These are phyloP conservation scores for Watsonalla binaria DNA, from an alignment of 2,888 invertebrate species.

Conservation along the genomic window DNA sequence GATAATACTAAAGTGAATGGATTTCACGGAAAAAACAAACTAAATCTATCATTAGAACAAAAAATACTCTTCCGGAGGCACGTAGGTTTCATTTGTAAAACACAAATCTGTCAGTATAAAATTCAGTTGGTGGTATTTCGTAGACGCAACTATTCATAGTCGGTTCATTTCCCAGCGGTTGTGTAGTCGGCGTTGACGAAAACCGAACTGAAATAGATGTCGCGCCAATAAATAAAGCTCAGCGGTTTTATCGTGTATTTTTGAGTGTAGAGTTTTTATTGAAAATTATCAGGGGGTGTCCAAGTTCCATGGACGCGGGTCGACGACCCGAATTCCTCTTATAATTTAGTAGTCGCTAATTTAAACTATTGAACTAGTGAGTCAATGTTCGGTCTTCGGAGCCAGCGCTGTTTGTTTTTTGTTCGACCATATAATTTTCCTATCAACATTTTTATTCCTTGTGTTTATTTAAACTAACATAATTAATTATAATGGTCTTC, in stretches of 20 bases:
- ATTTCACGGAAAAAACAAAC: slow-evolving; percentile 29
- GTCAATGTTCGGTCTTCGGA: slow-evolving; percentile 26
- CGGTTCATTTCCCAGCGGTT: slow-evolving; percentile 35
- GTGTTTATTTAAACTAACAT: background rate
- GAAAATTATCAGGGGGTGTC: slow-evolving; percentile 54
- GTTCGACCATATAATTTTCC: background rate
- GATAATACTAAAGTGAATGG: slow-evolving; percentile 11
- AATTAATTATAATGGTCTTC: background rate
- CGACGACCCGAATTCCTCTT: slow-evolving; percentile 37
- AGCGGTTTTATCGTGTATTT: slow-evolving; percentile 58
- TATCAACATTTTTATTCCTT: background rate
- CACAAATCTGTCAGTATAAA: slow-evolving; percentile 71
- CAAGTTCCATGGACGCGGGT: slow-evolving; percentile 1
- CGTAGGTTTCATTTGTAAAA: slow-evolving; percentile 57
- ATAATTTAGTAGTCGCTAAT: slow-evolving; percentile 50
- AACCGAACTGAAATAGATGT: slow-evolving; percentile 63
- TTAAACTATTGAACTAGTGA: slow-evolving; percentile 41
- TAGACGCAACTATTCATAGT: slow-evolving; percentile 61
- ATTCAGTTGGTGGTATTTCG: slow-evolving; percentile 44
- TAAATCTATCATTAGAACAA: slow-evolving; percentile 42
- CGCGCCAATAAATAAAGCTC: slow-evolving; percentile 63
- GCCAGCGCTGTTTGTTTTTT: background rate
- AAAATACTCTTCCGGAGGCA: slow-evolving; percentile 44
- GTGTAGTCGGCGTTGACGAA: slow-evolving; percentile 49
- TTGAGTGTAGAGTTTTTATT: slow-evolving; percentile 55